Conservation (phyloP, 64 coral and sea anemone genomes). For the Platygyra sinensis region DNA sequence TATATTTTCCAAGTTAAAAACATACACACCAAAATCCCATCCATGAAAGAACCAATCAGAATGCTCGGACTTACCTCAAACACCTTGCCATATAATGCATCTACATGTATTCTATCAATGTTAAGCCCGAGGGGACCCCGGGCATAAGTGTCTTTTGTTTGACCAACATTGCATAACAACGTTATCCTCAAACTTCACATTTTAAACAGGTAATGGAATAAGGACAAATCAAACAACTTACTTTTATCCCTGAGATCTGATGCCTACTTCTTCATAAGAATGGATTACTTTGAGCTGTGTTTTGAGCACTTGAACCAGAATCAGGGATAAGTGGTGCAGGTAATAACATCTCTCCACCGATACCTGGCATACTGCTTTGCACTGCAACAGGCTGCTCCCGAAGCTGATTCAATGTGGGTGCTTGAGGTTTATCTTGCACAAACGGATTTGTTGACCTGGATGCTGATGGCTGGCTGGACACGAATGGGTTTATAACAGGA, state of each 20-base stretch:
- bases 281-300: slow-evolving; percentile 45
- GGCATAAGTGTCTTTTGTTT: too few species aligned
- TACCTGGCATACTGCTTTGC: background rate
- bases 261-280: slow-evolving; percentile 14
- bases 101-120: too few species aligned
- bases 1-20: too few species aligned
- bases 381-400: slow-evolving; percentile 35
- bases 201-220: background rate
- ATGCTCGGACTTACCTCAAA: too few species aligned
- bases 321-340: slow-evolving; percentile 61
- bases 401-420: slow-evolving; percentile 96
- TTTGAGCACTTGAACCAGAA: slow-evolving; percentile 11
- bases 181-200: too few species aligned
- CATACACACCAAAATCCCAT: too few species aligned
- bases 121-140: too few species aligned
- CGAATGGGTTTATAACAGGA: slow-evolving; percentile 79
- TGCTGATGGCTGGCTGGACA: slow-evolving; percentile 54
- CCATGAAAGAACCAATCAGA: too few species aligned
- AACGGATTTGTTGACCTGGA: slow-evolving; percentile 90
- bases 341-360: slow-evolving; percentile 50
- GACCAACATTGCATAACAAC: too few species aligned
- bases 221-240: slow-evolving; percentile 10
- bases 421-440: slow-evolving; percentile 89
- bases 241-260: background rate
- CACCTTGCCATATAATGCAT: too few species aligned